Evolutionary conservation across 2,888 invertebrate genomes (phyloP), one percentile per base, ranked within the genome.

Genomic region (Macaria notata): DNA sequence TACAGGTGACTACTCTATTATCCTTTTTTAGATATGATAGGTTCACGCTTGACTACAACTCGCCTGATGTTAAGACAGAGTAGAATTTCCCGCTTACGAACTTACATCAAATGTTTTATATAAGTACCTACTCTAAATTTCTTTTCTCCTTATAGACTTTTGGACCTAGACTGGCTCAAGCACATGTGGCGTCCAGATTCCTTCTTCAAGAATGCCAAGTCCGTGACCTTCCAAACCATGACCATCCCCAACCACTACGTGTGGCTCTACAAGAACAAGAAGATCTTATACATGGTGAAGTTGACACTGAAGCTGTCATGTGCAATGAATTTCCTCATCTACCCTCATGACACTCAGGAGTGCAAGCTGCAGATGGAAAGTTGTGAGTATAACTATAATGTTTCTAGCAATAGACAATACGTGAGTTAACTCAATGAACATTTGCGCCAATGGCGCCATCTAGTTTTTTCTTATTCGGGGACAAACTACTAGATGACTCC

Each of bases 281-380:
- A 86, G 0, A 89, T 89, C 29, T 66, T 89, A 38, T 98, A 97
- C 81, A 89, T 88, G 88, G 88, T 97, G 75, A 98, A 98, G 94
- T 94, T 98, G 68, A 98, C 98, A 0, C 82, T 98, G 62, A 95
- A 95, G 65, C 86, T 98, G 38, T 98, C 97, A 0, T 98, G 98
- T 75, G 97, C 97, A 0, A 98, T 98, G 98, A 97, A 98, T 84
- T 97, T 98, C 81, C 94, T 97, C 74, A 96, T 97, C 75, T 98
- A 98, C 84, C 98, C 98, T 0, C 98, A 98, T 76, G 98, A 98
- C 76, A 97, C 97, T 0, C 98, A 98, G 86, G 97, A 97, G 81
- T 98, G 98, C 80, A 97, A 97, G 86, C 92, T 98, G 62, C 97
- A 98, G 88, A 97, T 98, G 96, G 98, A 98, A 83, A 98, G 98